Evolutionary conservation across 2,888 invertebrate species (phyloP).

Genomic region (Euphydryas editha): DNA sequence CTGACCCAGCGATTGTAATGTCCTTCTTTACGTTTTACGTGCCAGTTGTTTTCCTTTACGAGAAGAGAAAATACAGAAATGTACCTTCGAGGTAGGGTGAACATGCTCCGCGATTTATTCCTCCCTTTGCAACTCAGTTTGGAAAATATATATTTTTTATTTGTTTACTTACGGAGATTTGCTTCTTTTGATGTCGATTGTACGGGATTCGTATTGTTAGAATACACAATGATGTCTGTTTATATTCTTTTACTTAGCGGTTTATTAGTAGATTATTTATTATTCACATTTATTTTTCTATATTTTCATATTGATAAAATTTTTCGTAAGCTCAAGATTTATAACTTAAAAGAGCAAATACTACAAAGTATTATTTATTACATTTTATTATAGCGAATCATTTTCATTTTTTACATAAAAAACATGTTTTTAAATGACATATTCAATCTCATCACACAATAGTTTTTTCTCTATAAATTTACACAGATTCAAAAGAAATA

Average conservation of each 20-base stretch:
- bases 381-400: not conserved
- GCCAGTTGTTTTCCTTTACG: conserved; percentile 78
- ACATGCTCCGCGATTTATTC: conserved; percentile 74
- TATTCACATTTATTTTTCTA: conserved; percentile 1
- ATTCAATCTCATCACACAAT: not conserved
- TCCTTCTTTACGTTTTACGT: conserved; percentile 79
- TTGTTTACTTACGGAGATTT: conserved; percentile 78
- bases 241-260: conserved; percentile 24
- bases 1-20: conserved; percentile 80
- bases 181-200: conserved; percentile 76
- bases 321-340: too few species aligned
- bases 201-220: conserved; percentile 64
- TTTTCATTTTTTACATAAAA: not conserved
- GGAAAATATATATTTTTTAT: conserved; percentile 74
- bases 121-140: conserved; percentile 70
- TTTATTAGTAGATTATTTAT: conserved; percentile 29
- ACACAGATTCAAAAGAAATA: not conserved
- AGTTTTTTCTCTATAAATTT: not conserved
- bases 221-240: conserved; percentile 56
- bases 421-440: not conserved
- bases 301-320: not conserved
- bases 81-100: conserved; percentile 71
- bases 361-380: too few species aligned
- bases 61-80: conserved; percentile 69
- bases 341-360: too few species aligned